Base-by-base conservation (phyloP, 2,888 invertebrate species). In the Melanophora roralis region DNA sequence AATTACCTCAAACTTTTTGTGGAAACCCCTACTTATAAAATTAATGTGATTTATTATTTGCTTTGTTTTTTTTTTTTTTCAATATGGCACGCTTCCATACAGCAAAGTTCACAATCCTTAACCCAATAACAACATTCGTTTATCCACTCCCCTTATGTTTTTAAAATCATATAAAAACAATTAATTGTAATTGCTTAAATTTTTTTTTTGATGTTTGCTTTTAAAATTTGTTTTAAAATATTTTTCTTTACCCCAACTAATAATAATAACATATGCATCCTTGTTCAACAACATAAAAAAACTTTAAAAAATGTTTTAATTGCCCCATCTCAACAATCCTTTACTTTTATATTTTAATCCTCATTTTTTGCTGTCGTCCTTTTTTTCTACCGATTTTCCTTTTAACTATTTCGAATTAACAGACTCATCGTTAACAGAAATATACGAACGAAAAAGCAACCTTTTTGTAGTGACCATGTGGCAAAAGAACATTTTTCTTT, bases 401-500 rank as follows among this genome's bases (percentile, higher is more conserved):
- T 67, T 59, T 23, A 43, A 57, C 45, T 49, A 40, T 32, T 76
- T 69, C 34, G 55, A 55, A 47, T 69, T 76, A 69, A 71, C 62
- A 64, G 38, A 27, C 51, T 62, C 55, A 62, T 79, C 53, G 74
- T 71, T 71, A 71, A 55, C 72, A 68, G 53, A 55, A 67, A 79
- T 47, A 21, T 21, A 71, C 53, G 53, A 36, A 64, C 27, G 43
- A 34, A 38, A 45, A 14, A 3, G 14, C 36, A 53, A 43, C 27
- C 38, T 57, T 8, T 64, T 72, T 59, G 19, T 65, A 38, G 65
- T 72, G 80, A 34, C 72, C 72, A 72, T 47, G 65, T 60, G 72
- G 64, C 59, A 51, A 51, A 59, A 68, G 57, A 64, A 43, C 47
- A 5, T 40, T 11, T 43, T 55, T 34, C 57, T 51, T 55, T 21